Evolutionary conservation across 2,113 vertebrate genomes (phyloP).

Genomic region (Cathartes aura): DNA sequence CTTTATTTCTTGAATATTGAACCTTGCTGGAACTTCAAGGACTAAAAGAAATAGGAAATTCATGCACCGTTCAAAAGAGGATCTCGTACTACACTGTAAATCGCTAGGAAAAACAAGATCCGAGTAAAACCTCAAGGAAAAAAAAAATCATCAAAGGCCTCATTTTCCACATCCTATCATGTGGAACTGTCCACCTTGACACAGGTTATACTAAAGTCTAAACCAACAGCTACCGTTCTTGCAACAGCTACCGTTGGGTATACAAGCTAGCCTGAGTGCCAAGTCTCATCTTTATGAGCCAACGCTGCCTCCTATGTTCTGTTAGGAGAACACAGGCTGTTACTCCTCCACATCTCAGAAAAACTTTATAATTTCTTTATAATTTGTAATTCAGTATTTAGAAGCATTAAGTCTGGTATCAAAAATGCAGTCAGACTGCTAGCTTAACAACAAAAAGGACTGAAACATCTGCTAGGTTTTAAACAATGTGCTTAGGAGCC

Average conservation of each 20-base stretch:
- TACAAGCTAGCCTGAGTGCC: background rate
- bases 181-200: background rate
- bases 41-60: background rate
- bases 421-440: background rate
- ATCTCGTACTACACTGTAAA: background rate
- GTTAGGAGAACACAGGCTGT: background rate
- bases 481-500: background rate
- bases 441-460: background rate
- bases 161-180: background rate
- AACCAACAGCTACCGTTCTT: background rate
- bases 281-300: background rate
- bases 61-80: background rate
- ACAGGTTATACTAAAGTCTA: background rate
- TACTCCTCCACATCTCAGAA: background rate
- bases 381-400: background rate
- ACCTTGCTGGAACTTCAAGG: background rate
- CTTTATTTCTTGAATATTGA: background rate
- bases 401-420: background rate
- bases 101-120: background rate
- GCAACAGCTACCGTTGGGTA: no score
- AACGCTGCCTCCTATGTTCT: slow-evolving; percentile 21
- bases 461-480: background rate
- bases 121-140: background rate
- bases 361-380: background rate
- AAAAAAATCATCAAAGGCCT: background rate